Percentiles rank a stretch among this genome's conserved stretches.
phyloP scores from a whole-genome alignment of 2,888 invertebrate genomes.

The Ectobius pallidus region DNA sequence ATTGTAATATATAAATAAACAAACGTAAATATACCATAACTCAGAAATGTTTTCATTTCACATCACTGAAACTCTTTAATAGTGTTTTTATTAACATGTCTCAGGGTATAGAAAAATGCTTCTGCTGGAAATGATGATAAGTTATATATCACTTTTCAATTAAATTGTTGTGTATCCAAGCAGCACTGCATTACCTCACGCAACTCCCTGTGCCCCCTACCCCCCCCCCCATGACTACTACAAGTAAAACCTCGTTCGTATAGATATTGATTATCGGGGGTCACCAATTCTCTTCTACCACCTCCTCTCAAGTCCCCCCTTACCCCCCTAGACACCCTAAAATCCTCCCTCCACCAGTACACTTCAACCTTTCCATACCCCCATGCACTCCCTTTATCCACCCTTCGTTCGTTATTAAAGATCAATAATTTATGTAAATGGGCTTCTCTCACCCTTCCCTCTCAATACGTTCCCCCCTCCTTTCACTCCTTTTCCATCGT shows the following conservation, averaged over 20 bases:
- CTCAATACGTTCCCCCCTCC: slow-evolving; percentile 33
- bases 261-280: slow-evolving; percentile 37
- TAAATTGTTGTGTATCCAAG: slow-evolving; percentile 18
- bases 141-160: slow-evolving; percentile 8
- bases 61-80: too few species aligned
- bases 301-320: slow-evolving; percentile 5
- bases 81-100: too few species aligned
- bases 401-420: slow-evolving; percentile 44
- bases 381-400: slow-evolving; percentile 36
- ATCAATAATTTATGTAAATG: slow-evolving; percentile 46
- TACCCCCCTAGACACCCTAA: slow-evolving; percentile 5
- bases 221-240: slow-evolving; percentile 15
- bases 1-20: too few species aligned
- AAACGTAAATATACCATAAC: too few species aligned
- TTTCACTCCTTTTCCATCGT: slow-evolving; percentile 32
- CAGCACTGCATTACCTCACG: slow-evolving; percentile 30
- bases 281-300: slow-evolving; percentile 33
- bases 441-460: slow-evolving; percentile 41
- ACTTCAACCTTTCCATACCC: slow-evolving; percentile 28
- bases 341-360: slow-evolving; percentile 1
- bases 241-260: slow-evolving; percentile 32
- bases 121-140: too few species aligned
- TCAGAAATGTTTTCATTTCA: too few species aligned
- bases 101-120: too few species aligned
- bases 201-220: background rate